Base-by-base conservation (phyloP, 2,888 invertebrate species). In the Melanotus villosus region DNA sequence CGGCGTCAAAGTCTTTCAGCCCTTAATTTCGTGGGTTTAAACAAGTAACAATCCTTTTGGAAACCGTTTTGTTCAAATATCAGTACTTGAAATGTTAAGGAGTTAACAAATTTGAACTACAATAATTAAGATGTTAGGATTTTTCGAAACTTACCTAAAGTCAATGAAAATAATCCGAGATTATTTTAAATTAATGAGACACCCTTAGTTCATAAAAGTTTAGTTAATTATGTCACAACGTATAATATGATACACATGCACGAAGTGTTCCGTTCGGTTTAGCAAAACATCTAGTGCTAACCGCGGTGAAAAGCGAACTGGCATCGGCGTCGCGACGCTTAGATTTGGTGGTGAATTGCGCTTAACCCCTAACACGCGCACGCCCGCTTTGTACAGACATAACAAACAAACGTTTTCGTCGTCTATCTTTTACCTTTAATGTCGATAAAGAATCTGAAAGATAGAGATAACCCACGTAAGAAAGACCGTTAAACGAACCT, bases 321-420 rank as follows among this genome's bases (percentile, higher is more conserved):
- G 30, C 23, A 38, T 41, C 56, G 47, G 47, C 65, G 65, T 65
- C 65, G 56, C 65, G 65, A 57, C 65, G 65, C 65, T 58, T 45
- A 57, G 56, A 57, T 57, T 57, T 65, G 45, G 45, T 65, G 45
- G 65, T 58, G 56, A 65, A 65, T 65, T 57, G 41, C 45, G 57
- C 65, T 47, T 56, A 65, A 65, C 65, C 56, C 52, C 41, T 45
- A 50, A 57, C 43, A 50, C 65, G 65, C 65, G 65, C 65, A 65
- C 43, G 57, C 65, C 43, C 65, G 43, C 34, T 47, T 43, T 59
- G 56, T 56, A 56, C 56, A 56, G 56, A 56, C 56, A 38, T 56
- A 56, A 56, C 56, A 56, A 56, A 56, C 56, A 56, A 56, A 56
- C 56, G 56, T 36, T 56, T 56, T 21, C 56, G 10, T 19, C 56